Conservation (phyloP, 2,888 invertebrate species). For the Bruchidius siliquastri region DNA sequence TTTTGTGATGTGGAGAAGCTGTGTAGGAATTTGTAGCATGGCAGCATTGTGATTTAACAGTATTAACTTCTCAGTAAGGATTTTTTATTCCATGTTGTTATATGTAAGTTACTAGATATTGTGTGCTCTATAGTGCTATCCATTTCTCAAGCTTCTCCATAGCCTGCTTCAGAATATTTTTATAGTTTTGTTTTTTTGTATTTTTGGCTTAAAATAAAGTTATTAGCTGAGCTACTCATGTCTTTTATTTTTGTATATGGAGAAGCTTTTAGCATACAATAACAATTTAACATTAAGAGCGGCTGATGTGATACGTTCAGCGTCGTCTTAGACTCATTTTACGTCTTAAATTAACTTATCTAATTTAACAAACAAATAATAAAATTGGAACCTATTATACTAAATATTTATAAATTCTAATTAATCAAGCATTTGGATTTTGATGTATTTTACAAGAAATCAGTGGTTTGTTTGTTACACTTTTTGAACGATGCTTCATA, state of each 20-base stretch:
- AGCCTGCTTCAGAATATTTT: slow-evolving; percentile 3
- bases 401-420: no score
- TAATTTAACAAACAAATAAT: no score
- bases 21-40: slow-evolving; percentile 32
- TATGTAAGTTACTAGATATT: slow-evolving; percentile 2
- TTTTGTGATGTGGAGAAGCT: slow-evolving; percentile 39
- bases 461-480: no score
- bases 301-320: background rate
- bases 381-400: no score
- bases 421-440: no score
- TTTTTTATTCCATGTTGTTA: slow-evolving; percentile 22
- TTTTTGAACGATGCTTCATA: no score
- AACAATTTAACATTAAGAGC: background rate
- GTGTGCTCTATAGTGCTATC: slow-evolving; percentile 36
- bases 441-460: no score
- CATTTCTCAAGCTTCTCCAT: slow-evolving; percentile 46
- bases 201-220: slow-evolving; percentile 20
- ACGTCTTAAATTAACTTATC: no score
- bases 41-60: slow-evolving; percentile 11
- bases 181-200: slow-evolving; percentile 20
- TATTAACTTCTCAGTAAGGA: slow-evolving; percentile 23
- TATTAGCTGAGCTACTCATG: slow-evolving; percentile 24
- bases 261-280: slow-evolving; percentile 35
- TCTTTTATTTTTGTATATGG: slow-evolving; percentile 35
- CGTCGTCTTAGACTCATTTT: no score